Evolutionary conservation across 1,140 invertebrate genomes (phyloP).

Genomic region (Aphelenchoides besseyi): DNA sequence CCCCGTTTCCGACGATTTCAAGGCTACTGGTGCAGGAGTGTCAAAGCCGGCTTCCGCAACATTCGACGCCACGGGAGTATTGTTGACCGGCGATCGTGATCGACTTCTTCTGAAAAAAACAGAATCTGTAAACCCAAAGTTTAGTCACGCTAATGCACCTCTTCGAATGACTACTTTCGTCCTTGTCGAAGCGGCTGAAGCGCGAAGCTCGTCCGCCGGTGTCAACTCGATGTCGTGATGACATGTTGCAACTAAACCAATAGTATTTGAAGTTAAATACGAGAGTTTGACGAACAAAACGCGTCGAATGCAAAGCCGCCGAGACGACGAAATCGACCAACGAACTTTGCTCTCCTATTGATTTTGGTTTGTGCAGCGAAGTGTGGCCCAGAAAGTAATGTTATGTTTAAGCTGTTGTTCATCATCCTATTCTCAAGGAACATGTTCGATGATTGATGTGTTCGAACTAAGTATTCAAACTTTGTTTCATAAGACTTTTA

Average conservation of each 20-base stretch:
- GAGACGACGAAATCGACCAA: not conserved
- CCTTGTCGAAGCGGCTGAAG: not conserved
- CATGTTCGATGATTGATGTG: not conserved
- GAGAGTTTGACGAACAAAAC: not conserved
- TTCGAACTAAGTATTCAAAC: not conserved
- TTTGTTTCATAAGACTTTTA: not conserved
- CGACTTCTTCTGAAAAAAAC: slow-evolving; percentile 10
- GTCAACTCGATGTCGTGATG: slow-evolving; percentile 9
- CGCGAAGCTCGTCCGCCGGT: slow-evolving; percentile 4
- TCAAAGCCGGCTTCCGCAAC: slow-evolving; percentile 14
- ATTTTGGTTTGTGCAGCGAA: too few species aligned
- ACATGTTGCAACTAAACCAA: not conserved
- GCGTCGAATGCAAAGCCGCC: not conserved
- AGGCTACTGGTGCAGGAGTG: slow-evolving; percentile 3
- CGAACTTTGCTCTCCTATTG: too few species aligned
- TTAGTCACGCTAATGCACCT: not conserved
- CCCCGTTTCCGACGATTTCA: not conserved
- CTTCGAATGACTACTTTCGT: not conserved
- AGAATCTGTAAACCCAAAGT: not conserved
- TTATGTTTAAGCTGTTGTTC: not conserved
- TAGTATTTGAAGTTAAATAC: not conserved
- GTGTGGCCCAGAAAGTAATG: not conserved
- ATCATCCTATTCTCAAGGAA: not conserved
- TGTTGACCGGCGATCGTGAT: slow-evolving; percentile 14
- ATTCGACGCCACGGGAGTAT: not conserved